Base-by-base conservation (phyloP, 2,888 invertebrate species). In the Loripinus fragilis region DNA sequence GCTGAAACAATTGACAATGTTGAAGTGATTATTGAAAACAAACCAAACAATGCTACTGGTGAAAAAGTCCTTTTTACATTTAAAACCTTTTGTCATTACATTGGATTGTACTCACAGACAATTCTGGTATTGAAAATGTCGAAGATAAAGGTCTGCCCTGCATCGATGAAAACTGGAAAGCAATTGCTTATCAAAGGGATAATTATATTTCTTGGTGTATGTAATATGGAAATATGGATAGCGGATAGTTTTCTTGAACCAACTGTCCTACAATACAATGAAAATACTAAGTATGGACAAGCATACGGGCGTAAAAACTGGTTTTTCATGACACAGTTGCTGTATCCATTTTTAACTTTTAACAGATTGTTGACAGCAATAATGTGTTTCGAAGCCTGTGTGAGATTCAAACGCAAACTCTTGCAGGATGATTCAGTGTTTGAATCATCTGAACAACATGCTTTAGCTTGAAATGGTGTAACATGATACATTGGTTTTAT, bases 31-130 rank as follows among this genome's bases (percentile, higher is more conserved):
- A 5, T 33, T 30, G 60, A 60, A 20, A 60, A 60, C 10, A 25
- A 25, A 7, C 5, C 60, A 1, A 20, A 33, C 3, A 60, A 60
- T 30, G 33, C 30, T 20, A 33, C 8, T 1, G 60, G 17, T 17
- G 30, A 33, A 60, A 60, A 60, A 23, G 60, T 60, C 33, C 17
- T 60, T 1, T 60, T 60, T 33, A 15, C 33, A 20, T 33, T 60
- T 10, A 60, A 60, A 23, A 60, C 60, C 12, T 33, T 60, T 10
- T 60, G 30, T 20, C 33, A 20, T 20, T 60, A 17, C 33, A 33
- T 60, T 33, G 60, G 60, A 10, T 28, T 60, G 20, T 60, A 60
- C 60, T 33, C 60, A 33, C 60, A 60, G 33, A 60, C 60, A 30
- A 30, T 60, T 15, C 17, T 60, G 30, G 33, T 60, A 1, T 33